Conservation (phyloP, 2,797 vertebrate species). For the Chelmon rostratus region DNA sequence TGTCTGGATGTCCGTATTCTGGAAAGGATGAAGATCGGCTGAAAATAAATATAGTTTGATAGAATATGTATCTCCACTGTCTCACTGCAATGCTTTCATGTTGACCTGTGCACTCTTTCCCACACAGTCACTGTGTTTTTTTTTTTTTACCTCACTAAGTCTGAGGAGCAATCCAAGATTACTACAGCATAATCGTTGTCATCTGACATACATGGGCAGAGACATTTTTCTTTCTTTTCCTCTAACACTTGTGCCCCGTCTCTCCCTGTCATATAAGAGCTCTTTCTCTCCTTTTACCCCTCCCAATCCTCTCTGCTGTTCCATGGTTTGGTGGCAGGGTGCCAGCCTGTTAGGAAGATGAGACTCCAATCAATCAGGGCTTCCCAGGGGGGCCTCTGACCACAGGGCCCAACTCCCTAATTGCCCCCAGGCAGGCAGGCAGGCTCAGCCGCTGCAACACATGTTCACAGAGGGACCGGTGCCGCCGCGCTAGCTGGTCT, state of each 20-base stretch:
- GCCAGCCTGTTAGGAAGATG: conserved; percentile 90
- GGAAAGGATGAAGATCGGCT: conserved; percentile 63
- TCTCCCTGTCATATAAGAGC: conserved; percentile 65
- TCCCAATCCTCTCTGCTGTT: conserved; percentile 71
- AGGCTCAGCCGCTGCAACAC: conserved; percentile 80
- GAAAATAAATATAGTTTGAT: conserved; percentile 87
- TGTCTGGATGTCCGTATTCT: conserved; percentile 66
- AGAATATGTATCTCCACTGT: conserved; percentile 64
- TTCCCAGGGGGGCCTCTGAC: conserved; percentile 76
- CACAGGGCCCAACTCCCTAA: conserved; percentile 75
- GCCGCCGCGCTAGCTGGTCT: conserved; percentile 65
- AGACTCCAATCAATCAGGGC: conserved; percentile 90
- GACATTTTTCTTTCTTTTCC: conserved; percentile 73
- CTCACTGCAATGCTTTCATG: conserved; percentile 62
- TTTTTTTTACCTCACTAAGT: conserved; percentile 47
- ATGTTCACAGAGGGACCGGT: conserved; percentile 80
- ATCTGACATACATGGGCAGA: conserved; percentile 78
- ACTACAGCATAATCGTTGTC: conserved; percentile 80
- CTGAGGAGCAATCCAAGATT: conserved; percentile 76
- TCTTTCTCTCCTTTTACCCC: conserved; percentile 55
- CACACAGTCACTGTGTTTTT: conserved; percentile 59
- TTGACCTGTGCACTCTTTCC: conserved; percentile 73
- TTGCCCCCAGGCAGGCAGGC: conserved; percentile 74
- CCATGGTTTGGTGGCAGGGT: conserved; percentile 81
- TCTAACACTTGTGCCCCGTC: conserved; percentile 61